phyloP scores from a whole-genome alignment of 2,797 vertebrate genomes.

The Taenioides sp. region DNA sequence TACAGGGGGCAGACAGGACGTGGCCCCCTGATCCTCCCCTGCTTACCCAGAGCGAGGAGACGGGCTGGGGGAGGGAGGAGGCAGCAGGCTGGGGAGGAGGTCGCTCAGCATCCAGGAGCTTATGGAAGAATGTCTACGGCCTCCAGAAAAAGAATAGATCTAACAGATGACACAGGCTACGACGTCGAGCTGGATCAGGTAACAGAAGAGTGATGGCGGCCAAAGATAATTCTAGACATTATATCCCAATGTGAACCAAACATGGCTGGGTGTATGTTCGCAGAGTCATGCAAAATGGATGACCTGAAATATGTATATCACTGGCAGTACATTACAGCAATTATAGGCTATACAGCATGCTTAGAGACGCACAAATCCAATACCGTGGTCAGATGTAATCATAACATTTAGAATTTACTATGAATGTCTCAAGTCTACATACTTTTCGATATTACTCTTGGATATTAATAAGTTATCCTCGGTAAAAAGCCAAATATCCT shows the following conservation, averaged over 20 bases:
- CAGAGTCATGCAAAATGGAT: background rate
- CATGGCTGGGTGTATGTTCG: background rate
- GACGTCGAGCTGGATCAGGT: conserved; percentile 20
- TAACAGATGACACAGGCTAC: conserved; percentile 37
- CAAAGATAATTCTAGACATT: background rate
- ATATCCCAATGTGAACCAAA: background rate
- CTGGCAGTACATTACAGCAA: background rate
- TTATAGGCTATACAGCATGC: too few relatives aligned
- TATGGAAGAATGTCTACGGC: conserved; percentile 35
- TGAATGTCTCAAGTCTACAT: too few relatives aligned
- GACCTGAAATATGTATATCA: background rate
- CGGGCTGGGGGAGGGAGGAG: background rate
- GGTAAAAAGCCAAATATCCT: too few relatives aligned
- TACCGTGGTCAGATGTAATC: background rate
- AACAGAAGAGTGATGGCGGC: conserved; percentile 17
- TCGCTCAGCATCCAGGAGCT: conserved; percentile 18
- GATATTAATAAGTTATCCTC: too few relatives aligned
- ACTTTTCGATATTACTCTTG: too few relatives aligned
- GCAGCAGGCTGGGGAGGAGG: background rate
- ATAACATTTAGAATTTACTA: too few relatives aligned
- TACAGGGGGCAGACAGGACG: conserved; percentile 25
- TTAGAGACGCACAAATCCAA: background rate
- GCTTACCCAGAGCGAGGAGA: conserved; percentile 5
- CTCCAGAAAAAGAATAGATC: conserved; percentile 44
- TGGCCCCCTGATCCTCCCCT: conserved; percentile 27